A percentile compares a stretch with the other conserved stretches of the same genome.
Evolutionary conservation across 2,888 invertebrate species (phyloP).

Genomic region (Proisotoma minuta): DNA sequence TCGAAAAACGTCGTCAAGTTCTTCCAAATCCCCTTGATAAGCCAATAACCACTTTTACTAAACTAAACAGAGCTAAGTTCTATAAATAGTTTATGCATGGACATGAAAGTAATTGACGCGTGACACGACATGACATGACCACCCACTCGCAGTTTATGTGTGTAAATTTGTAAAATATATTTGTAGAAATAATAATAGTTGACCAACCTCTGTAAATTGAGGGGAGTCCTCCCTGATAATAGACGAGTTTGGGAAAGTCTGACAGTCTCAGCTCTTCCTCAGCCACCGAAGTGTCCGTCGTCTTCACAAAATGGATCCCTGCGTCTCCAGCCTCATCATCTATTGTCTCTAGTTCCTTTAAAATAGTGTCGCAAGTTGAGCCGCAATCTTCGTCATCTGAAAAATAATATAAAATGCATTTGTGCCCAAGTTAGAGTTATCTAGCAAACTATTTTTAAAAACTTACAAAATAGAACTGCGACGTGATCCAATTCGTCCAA

Average conservation of each 20-base stretch:
- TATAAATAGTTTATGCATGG: neutral
- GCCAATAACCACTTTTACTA: conserved; percentile 2
- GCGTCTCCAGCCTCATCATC: conserved; percentile 78
- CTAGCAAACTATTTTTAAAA: neutral
- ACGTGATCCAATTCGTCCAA: conserved; percentile 77
- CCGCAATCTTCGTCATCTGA: conserved; percentile 69
- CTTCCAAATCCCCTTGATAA: conserved; percentile 63
- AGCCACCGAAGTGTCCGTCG: conserved; percentile 81
- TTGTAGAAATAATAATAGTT: neutral
- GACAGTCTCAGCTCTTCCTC: conserved; percentile 89
- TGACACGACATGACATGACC: neutral
- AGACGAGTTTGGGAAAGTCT: conserved; percentile 85
- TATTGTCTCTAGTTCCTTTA: conserved; percentile 55
- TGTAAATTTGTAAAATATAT: neutral
- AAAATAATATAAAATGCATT: too few relatives aligned
- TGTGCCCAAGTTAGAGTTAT: too few relatives aligned
- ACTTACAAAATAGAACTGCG: conserved; percentile 85
- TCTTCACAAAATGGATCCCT: conserved; percentile 89
- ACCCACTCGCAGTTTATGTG: neutral
- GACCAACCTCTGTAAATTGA: conserved; percentile 88
- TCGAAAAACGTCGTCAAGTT: conserved; percentile 76
- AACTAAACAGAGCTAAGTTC: neutral
- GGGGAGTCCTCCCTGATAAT: conserved; percentile 87
- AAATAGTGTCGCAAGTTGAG: conserved; percentile 68
- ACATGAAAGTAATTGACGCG: neutral